Base-by-base conservation (phyloP, 2,888 invertebrate genomes). In the Dolichopus griseipennis region DNA sequence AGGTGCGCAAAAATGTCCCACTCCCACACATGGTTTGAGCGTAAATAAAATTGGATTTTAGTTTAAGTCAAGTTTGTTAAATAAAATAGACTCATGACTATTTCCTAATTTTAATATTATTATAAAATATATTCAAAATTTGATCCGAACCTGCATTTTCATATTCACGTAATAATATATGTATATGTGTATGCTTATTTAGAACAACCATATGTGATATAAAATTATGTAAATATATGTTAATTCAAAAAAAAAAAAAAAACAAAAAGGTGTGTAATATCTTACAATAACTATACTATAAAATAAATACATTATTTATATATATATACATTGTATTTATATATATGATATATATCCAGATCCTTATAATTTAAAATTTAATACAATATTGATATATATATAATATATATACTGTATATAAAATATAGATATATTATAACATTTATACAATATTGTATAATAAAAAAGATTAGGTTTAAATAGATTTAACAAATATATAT, bases 211-310 rank as follows among this genome's bases (percentile, higher is more conserved):
- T 52, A n/a, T 52, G 52, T 52, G n/a, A 52, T 52, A 52, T 52
- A 52, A 52, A 52, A 52, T 52, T 52, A 52, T 52, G 52, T 52
- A 52, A 52, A 52, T 52, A 52, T 52, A 52, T 52, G 52, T 52
- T 18, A 52, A 52, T 52, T 15, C 15, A 18, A 12, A 37, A 37
- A 37, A 37, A 37, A 37, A 37, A 8, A 37, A 37, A 37, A 37
- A 10, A 7, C 9, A 52, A 52, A 52, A 52, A 52, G 52, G 52
- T 52, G 52, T 52, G 52, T 52, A 52, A 52, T 52, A 52, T 52
- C 52, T 15, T 52, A 15, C 9, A 52, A 52, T 52, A 18, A 52
- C 52, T 52, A 15, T 7, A 1, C 1, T 18, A 52, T 18, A 52
- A 18, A 52, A 18, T n/a, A 52, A n/a, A 41, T 41, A 15, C n/a